Evolutionary conservation across 2,113 vertebrate species (phyloP).

Genomic region (Mobula birostris): DNA sequence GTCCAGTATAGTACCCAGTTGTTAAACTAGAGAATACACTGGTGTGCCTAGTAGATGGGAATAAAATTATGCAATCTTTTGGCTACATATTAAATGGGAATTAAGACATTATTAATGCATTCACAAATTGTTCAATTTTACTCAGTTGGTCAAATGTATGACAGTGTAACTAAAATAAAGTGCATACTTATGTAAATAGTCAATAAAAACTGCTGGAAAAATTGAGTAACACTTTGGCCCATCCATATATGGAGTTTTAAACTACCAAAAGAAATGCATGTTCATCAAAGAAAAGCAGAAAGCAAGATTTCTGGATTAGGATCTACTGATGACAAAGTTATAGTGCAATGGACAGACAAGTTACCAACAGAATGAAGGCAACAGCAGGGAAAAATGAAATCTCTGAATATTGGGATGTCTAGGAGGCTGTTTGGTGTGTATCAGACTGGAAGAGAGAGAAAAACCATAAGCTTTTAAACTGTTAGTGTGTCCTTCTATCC

Average conservation of each 20-base stretch:
- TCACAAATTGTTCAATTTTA: not conserved
- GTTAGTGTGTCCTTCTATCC: not conserved
- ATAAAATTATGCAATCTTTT: not conserved
- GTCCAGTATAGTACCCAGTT: not conserved
- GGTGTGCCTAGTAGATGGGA: not conserved
- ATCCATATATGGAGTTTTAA: not conserved
- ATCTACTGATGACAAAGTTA: not conserved
- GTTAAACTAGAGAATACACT: not conserved
- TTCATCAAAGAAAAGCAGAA: not conserved
- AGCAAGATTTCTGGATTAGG: not conserved
- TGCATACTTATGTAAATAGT: not conserved
- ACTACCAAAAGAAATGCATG: not conserved
- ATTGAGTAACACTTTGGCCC: not conserved
- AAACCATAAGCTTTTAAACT: not conserved
- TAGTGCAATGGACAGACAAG: not conserved
- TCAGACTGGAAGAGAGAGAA: not conserved
- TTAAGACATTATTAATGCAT: not conserved
- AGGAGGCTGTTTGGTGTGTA: not conserved
- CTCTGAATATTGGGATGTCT: not conserved
- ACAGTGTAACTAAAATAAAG: not conserved
- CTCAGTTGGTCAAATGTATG: not conserved
- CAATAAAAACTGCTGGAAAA: not conserved
- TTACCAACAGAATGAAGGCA: not conserved
- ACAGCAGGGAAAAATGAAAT: not conserved
- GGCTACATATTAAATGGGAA: not conserved